Percentiles rank a stretch among this genome's conserved stretches.
These are phyloP conservation scores for Hetaerina titia DNA, from an alignment of 2,888 invertebrate genomes.

Conservation along the genomic window DNA sequence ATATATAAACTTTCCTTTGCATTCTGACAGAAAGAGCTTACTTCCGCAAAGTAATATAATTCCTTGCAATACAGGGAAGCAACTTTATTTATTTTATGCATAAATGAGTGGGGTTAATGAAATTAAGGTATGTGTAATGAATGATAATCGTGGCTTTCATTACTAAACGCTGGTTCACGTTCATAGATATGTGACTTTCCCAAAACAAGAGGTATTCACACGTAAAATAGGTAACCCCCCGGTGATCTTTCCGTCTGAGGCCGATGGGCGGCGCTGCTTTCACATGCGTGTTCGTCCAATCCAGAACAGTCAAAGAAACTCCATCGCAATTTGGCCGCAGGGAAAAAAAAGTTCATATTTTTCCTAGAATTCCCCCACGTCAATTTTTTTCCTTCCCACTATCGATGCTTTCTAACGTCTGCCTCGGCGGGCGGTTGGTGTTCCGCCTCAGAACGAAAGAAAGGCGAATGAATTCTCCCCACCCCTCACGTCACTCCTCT, in stretches of 20 bases:
- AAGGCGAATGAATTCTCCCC: background rate
- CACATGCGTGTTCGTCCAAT: background rate
- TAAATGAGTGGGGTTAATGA: too few relatives aligned
- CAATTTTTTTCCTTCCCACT: background rate
- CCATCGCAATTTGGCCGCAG: background rate
- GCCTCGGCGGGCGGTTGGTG: background rate
- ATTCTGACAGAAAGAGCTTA: too few relatives aligned
- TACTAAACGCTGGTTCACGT: too few relatives aligned
- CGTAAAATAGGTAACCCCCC: background rate
- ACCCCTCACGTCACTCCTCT: background rate
- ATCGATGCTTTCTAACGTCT: constrained; percentile 27
- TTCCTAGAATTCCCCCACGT: background rate
- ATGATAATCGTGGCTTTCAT: too few relatives aligned
- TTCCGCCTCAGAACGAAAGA: constrained; percentile 10
- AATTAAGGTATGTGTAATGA: too few relatives aligned
- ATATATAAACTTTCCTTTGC: too few relatives aligned
- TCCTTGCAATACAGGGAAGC: too few relatives aligned
- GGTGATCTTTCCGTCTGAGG: background rate
- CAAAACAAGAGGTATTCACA: too few relatives aligned
- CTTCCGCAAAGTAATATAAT: too few relatives aligned
- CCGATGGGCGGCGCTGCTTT: background rate
- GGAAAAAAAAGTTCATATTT: background rate
- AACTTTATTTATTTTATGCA: too few relatives aligned
- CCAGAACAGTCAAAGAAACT: background rate
- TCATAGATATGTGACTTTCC: too few relatives aligned